Conservation (phyloP, 2,888 invertebrate genomes). For the Eucera pruinosa region DNA sequence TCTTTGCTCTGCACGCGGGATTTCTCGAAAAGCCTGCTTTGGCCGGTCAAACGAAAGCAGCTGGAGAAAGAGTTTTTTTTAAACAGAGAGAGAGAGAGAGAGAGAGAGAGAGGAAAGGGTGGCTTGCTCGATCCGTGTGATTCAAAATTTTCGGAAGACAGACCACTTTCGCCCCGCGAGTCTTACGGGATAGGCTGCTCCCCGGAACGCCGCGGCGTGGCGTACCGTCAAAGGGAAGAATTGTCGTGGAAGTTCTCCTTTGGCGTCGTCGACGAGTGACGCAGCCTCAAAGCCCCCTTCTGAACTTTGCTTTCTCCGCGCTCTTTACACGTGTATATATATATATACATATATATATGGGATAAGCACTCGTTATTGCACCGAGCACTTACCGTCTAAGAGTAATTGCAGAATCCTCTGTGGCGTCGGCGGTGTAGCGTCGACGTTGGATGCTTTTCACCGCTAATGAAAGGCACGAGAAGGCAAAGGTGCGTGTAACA, state of each 20-base stretch:
- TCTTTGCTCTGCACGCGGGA: background rate
- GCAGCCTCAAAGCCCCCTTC: slow-evolving; percentile 43
- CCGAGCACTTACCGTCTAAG: slow-evolving; percentile 63
- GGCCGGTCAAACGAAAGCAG: slow-evolving; percentile 2
- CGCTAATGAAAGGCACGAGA: slow-evolving; percentile 65
- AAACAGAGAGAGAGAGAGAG: too few species aligned
- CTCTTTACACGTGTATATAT: slow-evolving; percentile 31
- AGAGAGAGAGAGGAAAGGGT: background rate
- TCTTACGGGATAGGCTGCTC: too few species aligned
- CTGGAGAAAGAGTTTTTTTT: background rate
- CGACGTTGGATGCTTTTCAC: slow-evolving; percentile 59
- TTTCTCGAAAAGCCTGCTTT: background rate
- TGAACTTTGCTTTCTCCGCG: slow-evolving; percentile 51
- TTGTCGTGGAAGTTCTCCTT: slow-evolving; percentile 44
- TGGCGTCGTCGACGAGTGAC: slow-evolving; percentile 20
- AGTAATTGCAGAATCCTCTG: slow-evolving; percentile 67
- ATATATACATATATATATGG: slow-evolving; percentile 12
- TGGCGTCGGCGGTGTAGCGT: slow-evolving; percentile 31
- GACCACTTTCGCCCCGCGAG: slow-evolving; percentile 4
- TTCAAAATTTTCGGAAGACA: slow-evolving; percentile 24
- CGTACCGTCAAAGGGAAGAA: slow-evolving; percentile 35
- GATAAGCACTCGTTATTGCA: slow-evolving; percentile 67
- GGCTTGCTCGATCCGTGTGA: background rate
- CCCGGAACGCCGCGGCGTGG: too few species aligned
- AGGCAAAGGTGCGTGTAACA: slow-evolving; percentile 49